Evolutionary conservation across 2,888 invertebrate species (phyloP), one percentile per base, ranked within the genome.

Genomic region (Pheosia tremula): DNA sequence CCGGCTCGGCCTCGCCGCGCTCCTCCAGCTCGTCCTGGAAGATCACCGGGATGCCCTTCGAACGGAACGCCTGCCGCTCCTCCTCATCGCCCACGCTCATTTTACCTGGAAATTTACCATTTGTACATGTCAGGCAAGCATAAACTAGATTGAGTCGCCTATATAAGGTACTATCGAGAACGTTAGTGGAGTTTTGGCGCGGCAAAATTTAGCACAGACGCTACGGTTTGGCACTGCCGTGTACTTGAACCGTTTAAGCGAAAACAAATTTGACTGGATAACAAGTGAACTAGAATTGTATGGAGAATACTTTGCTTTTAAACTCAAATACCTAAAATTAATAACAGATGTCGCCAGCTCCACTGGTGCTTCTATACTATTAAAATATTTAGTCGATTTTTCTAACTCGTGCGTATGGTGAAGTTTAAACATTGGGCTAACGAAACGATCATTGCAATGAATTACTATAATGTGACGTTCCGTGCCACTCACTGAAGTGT

Each of bases 21-120:
- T 98, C 98, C 77, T 99, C 98, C 54, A 99, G 94, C 87, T 99
- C 99, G 87, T 99, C 99, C 88, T 98, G 97, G 91, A 99, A 99
- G 82, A 99, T 99, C 50, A 99, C 98, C 0, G 99, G 99, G 79
- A 98, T 98, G 58, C 95, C 95, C 86, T 97, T 97, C 77, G 97
- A 97, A 57, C 97, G 95, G 93, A 97, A 97, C 69, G 96, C 96
- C 83, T 97, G 96, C 24, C 97, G 94, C 75, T 97, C 97, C 80
- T 97, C 97, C 80, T 97, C 97, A 81, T 96, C 96, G 43, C 96
- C 96, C 68, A 91, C 88, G 78, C 88, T 96, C 95, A 88, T 96
- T 95, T 93, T 93, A 38, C 98, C 98, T 80, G 96, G 2, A 79
- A 82, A 49, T 49, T 7, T 5, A 49, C 7, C 4, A 45, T 45